Conservation (phyloP, 2,797 vertebrate species). For the Catostomus latipinnis region DNA sequence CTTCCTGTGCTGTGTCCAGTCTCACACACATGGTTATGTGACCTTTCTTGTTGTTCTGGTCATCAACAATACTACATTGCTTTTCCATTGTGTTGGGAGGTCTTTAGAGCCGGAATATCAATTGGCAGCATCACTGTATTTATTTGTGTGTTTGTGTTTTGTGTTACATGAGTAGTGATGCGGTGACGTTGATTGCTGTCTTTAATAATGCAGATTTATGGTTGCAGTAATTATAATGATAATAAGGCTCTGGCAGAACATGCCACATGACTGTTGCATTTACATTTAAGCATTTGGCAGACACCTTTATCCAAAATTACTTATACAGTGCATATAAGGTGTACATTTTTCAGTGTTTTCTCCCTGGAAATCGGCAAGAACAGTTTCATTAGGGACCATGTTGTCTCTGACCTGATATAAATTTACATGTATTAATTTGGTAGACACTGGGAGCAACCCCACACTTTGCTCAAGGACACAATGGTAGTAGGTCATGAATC, state of each 20-base stretch:
- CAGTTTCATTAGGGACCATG: too few relatives aligned
- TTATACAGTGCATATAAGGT: too few relatives aligned
- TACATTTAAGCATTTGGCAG: conserved; percentile 24
- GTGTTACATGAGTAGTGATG: background rate
- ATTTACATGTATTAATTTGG: conserved; percentile 29
- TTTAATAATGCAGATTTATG: conserved; percentile 9
- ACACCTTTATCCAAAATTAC: background rate
- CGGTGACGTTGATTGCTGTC: background rate
- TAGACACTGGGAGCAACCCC: conserved; percentile 1
- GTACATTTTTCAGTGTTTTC: too few relatives aligned
- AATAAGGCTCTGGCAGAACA: background rate
- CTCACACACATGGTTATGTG: conserved; percentile 46
- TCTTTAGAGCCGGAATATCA: conserved; percentile 26
- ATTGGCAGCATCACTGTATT: background rate
- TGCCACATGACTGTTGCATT: conserved; percentile 19
- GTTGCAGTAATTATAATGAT: conserved; percentile 13
- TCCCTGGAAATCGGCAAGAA: too few relatives aligned
- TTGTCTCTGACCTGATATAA: too few relatives aligned
- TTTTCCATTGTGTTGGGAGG: conserved; percentile 14
- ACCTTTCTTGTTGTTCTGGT: conserved; percentile 55
- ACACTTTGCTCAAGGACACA: conserved; percentile 4
- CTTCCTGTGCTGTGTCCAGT: conserved; percentile 45
- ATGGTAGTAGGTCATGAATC: background rate
- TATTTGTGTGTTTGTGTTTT: background rate
- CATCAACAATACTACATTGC: conserved; percentile 25